Evolutionary conservation across 2,113 vertebrate species (phyloP).

Genomic region (Axis porcinus): DNA sequence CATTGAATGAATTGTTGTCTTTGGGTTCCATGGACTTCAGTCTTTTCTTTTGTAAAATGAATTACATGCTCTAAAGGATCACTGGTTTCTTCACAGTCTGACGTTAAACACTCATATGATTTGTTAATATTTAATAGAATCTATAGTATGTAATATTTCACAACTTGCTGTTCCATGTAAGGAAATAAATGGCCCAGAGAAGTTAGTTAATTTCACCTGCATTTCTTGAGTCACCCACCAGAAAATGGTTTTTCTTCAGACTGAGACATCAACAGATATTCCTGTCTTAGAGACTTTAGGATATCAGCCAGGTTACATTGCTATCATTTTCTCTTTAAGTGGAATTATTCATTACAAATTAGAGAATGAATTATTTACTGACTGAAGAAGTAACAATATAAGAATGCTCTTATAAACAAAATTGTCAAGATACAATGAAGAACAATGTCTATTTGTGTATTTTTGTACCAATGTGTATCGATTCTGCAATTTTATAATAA

Average conservation of each 20-base stretch:
- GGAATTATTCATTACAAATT: neutral
- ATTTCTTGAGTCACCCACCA: neutral
- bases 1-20: fast-evolving
- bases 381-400: neutral
- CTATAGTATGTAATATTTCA: neutral
- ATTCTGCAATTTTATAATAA: neutral
- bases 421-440: neutral
- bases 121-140: neutral
- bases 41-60: neutral
- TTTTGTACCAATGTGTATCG: neutral
- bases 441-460: neutral
- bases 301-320: neutral
- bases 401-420: neutral
- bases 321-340: neutral
- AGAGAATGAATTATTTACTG: neutral
- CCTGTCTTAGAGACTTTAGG: neutral
- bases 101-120: neutral
- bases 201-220: neutral
- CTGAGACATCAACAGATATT: neutral
- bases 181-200: neutral
- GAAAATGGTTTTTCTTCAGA: neutral
- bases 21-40: neutral
- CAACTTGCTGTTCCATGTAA: neutral
- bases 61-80: neutral
- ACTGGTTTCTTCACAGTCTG: neutral